Conservation (phyloP, 2,113 vertebrate species). For the Brachyhypopomus occidentalis region DNA sequence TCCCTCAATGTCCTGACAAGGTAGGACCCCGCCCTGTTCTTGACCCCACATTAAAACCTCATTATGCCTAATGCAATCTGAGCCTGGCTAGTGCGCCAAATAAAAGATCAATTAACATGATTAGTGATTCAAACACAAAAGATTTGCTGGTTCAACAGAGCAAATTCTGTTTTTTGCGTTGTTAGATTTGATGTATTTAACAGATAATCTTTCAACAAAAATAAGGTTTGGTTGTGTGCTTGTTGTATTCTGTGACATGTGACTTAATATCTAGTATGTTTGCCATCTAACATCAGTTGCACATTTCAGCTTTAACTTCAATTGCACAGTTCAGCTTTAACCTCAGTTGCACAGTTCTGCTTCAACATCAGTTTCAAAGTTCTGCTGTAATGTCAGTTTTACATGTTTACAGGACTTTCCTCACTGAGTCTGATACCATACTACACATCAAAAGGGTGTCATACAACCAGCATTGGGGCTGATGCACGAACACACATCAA, state of each 20-base stretch:
- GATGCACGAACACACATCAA: constrained; percentile 24
- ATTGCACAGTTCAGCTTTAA: neutral
- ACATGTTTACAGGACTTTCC: neutral
- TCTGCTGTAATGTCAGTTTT: neutral
- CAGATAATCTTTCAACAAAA: neutral
- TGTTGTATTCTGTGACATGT: too few species aligned
- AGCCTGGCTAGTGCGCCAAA: constrained; percentile 52
- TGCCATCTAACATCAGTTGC: neutral
- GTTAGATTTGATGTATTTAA: neutral
- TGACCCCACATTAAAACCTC: constrained; percentile 61
- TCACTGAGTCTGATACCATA: neutral
- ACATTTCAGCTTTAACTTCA: neutral
- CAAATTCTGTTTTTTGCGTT: constrained; percentile 35
- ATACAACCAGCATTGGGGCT: neutral
- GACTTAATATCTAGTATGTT: neutral
- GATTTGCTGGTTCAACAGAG: constrained; percentile 44
- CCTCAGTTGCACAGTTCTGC: neutral
- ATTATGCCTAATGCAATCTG: constrained; percentile 62
- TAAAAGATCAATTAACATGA: constrained; percentile 62
- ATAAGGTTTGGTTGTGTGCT: neutral
- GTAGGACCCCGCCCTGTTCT: constrained; percentile 50
- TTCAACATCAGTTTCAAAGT: neutral
- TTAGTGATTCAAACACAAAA: constrained; percentile 51
- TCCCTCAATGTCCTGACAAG: constrained; percentile 43
- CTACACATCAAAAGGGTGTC: neutral